Evolutionary conservation across 2,797 vertebrate genomes (phyloP), one percentile per base, ranked within the genome.

Genomic region (Halcyon badia): DNA sequence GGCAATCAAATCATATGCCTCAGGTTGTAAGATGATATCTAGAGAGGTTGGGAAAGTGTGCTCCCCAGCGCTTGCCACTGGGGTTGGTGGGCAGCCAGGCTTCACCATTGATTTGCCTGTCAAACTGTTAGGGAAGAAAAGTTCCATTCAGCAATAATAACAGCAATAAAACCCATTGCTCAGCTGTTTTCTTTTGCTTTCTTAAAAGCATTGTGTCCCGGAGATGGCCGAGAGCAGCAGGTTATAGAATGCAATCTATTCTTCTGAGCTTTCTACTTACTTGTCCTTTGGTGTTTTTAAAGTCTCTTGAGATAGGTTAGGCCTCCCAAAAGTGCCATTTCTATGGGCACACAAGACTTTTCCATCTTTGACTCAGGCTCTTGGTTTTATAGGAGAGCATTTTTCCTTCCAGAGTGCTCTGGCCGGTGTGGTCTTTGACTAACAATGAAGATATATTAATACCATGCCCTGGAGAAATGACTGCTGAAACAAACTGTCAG

Each of bases 401-500:
- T 69, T 65, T 66, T 88, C 71, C 72, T 89, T 72, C 60, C 69
- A 64, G 69, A 76, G 41, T 18, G 15, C 5, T 37, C 42, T 0
- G 4, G 62, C 73, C 5, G 0, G 19, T 60, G 60, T 87, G 78
- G 56, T 91, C 65, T 86, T 86, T 89, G 83, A 58, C 58, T 78
- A 73, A 89, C 87, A 76, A 62, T 73, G 73, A 79, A 77, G 84
- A 89, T 80, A 37, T 30, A 90, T 94, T 88, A 61, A 90, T 66
- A 28, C 35, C 61, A 51, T 88, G 51, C 83, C 70, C 87, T 84
- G 87, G 66, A 94, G 87, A 91, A 91, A 88, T n/a, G 42, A 58
- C 80, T 95, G 85, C 93, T 93, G 85, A 90, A 96, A 84, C 30
- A 42, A 94, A 48, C 58, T 8, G 33, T 89, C 85, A 89, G 77